Evolutionary conservation across 2,797 vertebrate genomes (phyloP).

Genomic region (Menidia menidia): DNA sequence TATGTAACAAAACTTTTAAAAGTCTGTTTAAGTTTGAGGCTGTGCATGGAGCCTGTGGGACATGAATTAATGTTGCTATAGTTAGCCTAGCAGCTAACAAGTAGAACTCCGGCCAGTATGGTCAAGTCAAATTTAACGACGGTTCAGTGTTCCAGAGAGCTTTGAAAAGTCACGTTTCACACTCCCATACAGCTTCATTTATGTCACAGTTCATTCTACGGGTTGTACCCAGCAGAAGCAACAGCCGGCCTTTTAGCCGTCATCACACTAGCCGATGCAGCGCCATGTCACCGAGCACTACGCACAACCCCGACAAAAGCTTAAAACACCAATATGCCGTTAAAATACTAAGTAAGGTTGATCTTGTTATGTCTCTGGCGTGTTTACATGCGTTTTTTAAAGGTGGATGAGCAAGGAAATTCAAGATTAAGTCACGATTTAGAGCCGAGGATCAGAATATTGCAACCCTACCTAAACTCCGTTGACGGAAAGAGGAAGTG

Average conservation of each 20-base stretch:
- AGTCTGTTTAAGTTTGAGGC: not conserved
- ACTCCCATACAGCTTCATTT: not conserved
- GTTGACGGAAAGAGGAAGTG: constrained; percentile 86
- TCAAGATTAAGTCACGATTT: constrained; percentile 75
- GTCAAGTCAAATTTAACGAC: not conserved
- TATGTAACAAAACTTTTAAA: too few relatives aligned
- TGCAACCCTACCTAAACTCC: constrained; percentile 82
- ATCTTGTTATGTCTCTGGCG: not conserved
- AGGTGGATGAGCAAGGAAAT: constrained; percentile 70
- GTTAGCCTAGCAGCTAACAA: constrained; percentile 6
- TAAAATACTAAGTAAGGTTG: constrained; percentile 37
- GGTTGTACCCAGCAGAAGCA: fast-evolving
- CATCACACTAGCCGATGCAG: constrained; percentile 9
- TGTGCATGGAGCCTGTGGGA: not conserved
- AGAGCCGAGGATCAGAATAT: not conserved
- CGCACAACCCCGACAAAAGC: not conserved
- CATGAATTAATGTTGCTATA: not conserved
- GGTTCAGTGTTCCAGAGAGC: not conserved
- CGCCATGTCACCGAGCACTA: constrained; percentile 57
- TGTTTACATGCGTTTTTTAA: not conserved
- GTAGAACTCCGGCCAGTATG: not conserved
- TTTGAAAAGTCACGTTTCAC: not conserved
- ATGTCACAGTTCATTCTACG: not conserved
- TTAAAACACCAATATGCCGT: fast-evolving
- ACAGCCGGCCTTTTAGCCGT: constrained; percentile 37